Evolutionary conservation across 2,888 invertebrate species (phyloP), one percentile per base, ranked within the genome.

Genomic region (Coremacera marginata): DNA sequence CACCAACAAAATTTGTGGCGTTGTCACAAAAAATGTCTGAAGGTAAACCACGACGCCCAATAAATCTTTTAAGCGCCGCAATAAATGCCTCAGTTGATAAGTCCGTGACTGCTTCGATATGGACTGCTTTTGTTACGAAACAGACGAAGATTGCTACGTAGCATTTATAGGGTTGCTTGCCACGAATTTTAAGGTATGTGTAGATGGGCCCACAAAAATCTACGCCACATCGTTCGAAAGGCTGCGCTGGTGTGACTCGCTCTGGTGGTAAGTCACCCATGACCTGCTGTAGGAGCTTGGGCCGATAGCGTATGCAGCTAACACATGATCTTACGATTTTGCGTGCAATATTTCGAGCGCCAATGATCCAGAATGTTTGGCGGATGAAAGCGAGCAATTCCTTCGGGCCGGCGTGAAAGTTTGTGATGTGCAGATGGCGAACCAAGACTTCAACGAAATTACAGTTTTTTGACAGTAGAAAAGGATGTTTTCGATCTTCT

Each of bases 261-360:
- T 51, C 51, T 16, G 16, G 51, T 51, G 51, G 31, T 31, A 31
- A 31, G 31, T 31, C 31, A 7, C 51, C 51, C 51, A 51, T 51
- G 14, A 51, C 7, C n/a, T 51, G 51, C 51, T 51, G 51, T 51
- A 27, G 27, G 31, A 71, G 77, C 19, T 60, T 60, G 19, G 60
- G 60, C 22, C 49, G 49, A 34, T 76, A 76, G 25, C 44, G 49
- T 8, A 19, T 70, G 70, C 76, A 76, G 63, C 70, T n/a, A 31
- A 62, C 62, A 8, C 76, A 76, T 34, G 49, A 51, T 51, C 51
- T 51, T 51, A 16, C 70, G 37, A 16, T 70, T 27, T 62, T 70
- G 14, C 51, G 16, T 16, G 51, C 51, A 3, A 51, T 3, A 16
- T n/a, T 14, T 16, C 51, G 51, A 16, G 51, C 3, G n/a, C n/a